These are phyloP conservation scores for Seriola aureovittata DNA, from an alignment of 2,113 vertebrate species.

Conservation along the genomic window DNA sequence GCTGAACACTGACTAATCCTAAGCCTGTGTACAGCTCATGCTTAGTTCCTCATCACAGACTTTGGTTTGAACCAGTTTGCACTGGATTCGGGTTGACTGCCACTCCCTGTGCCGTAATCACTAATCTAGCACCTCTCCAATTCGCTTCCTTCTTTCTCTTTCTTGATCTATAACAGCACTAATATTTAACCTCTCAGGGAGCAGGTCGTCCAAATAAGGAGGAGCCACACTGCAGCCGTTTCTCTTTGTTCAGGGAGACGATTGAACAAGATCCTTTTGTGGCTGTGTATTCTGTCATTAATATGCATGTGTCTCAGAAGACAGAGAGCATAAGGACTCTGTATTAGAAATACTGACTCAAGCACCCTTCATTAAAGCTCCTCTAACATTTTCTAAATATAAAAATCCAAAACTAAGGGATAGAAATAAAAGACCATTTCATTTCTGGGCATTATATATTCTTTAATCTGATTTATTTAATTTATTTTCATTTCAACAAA, in stretches of 20 bases:
- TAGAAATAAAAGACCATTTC: neutral
- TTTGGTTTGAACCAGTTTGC: constrained; percentile 73
- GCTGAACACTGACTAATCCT: constrained; percentile 66
- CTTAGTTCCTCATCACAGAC: constrained; percentile 69
- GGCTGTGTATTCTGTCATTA: neutral
- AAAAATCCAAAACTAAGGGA: neutral
- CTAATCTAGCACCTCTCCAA: constrained; percentile 24
- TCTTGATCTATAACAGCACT: neutral
- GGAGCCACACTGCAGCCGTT: neutral
- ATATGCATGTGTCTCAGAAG: neutral
- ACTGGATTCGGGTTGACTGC: constrained; percentile 61
- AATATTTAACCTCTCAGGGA: constrained; percentile 7
- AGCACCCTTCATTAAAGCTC: neutral
- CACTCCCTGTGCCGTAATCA: constrained; percentile 63
- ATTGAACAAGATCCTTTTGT: neutral
- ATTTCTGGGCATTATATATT: neutral
- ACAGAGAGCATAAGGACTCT: neutral
- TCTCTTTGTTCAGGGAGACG: constrained; percentile 2
- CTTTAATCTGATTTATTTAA: neutral
- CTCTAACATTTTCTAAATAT: neutral
- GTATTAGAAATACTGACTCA: no score
- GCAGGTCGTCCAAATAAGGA: neutral
- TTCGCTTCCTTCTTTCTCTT: constrained; percentile 1
- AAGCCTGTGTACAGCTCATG: constrained; percentile 49
- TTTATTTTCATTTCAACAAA: neutral